Evolutionary conservation across 2,797 vertebrate genomes (phyloP).

Genomic region (Typhlichthys subterraneus): DNA sequence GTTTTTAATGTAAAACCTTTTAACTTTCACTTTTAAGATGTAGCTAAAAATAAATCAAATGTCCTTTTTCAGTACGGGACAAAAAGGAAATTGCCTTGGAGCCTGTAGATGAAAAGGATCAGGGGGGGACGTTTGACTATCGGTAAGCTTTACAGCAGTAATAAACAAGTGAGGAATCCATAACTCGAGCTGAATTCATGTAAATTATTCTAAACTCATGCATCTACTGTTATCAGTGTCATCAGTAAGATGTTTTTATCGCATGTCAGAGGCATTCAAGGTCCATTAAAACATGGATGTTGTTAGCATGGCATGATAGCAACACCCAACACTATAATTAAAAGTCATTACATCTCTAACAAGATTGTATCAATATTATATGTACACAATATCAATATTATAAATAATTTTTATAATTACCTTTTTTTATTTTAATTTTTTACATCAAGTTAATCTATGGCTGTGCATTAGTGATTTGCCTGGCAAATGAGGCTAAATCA

Average conservation of each 20-base stretch:
- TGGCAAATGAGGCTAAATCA: neutral
- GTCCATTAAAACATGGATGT: slow-evolving; percentile 1
- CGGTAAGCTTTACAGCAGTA: slow-evolving; percentile 71
- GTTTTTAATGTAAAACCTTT: neutral
- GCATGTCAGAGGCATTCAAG: slow-evolving; percentile 2
- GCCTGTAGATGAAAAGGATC: slow-evolving; percentile 88
- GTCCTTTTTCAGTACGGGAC: slow-evolving; percentile 82
- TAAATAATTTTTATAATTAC: slow-evolving; percentile 13
- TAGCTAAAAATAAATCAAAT: slow-evolving; percentile 3
- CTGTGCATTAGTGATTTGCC: slow-evolving; percentile 31
- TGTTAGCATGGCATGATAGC: slow-evolving; percentile 14
- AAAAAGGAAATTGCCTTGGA: slow-evolving; percentile 92
- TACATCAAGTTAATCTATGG: slow-evolving; percentile 45
- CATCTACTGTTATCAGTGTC: neutral
- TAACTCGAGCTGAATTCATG: neutral
- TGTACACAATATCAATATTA: slow-evolving; percentile 10
- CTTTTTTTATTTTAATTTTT: neutral
- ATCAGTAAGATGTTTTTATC: slow-evolving; percentile 3
- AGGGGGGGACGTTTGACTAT: slow-evolving; percentile 95
- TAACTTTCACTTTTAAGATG: neutral
- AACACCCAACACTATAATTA: slow-evolving; percentile 14
- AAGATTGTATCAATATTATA: slow-evolving; percentile 32
- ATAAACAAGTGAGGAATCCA: neutral
- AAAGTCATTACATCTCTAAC: slow-evolving; percentile 8
- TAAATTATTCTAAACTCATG: neutral